These are phyloP conservation scores for Sarcophilus harrisii DNA, from an alignment of 2,797 vertebrate genomes.

Conservation along the genomic window DNA sequence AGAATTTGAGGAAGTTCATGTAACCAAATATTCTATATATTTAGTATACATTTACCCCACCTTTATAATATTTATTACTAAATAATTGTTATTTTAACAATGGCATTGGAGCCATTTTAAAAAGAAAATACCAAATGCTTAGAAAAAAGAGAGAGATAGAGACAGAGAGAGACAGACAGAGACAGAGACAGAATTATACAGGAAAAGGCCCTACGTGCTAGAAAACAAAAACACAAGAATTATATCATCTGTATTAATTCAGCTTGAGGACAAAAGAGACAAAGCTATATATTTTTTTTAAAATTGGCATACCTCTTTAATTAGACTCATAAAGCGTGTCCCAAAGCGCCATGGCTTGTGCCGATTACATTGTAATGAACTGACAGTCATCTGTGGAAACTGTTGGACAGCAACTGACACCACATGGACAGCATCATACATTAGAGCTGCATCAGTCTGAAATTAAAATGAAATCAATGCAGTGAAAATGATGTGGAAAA, in stretches of 20 bases:
- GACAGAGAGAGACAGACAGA: no score
- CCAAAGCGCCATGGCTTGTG: slow-evolving; percentile 99
- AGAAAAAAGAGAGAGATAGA: background rate
- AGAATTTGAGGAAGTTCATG: background rate
- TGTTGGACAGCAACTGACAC: slow-evolving; percentile 98
- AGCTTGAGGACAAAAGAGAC: background rate
- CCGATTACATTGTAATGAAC: slow-evolving; percentile 96
- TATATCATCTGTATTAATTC: background rate
- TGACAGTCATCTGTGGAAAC: slow-evolving; percentile 98
- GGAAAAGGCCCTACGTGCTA: background rate
- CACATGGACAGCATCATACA: slow-evolving; percentile 98
- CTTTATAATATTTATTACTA: slow-evolving; percentile 4
- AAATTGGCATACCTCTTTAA: slow-evolving; percentile 92
- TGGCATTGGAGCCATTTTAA: background rate
- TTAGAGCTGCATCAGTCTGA: slow-evolving; percentile 96
- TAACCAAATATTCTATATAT: background rate
- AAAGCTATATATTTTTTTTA: background rate
- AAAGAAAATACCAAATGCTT: background rate
- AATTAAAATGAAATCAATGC: slow-evolving; percentile 72
- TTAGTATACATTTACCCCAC: slow-evolving; percentile 12
- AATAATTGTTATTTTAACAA: background rate
- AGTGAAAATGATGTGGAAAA: slow-evolving; percentile 31
- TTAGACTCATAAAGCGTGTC: slow-evolving; percentile 96
- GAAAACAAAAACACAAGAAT: background rate
- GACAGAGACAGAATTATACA: slow-evolving; percentile 1